phyloP scores from a whole-genome alignment of 2,797 vertebrate species.

The Basileuterus tristriatus region DNA sequence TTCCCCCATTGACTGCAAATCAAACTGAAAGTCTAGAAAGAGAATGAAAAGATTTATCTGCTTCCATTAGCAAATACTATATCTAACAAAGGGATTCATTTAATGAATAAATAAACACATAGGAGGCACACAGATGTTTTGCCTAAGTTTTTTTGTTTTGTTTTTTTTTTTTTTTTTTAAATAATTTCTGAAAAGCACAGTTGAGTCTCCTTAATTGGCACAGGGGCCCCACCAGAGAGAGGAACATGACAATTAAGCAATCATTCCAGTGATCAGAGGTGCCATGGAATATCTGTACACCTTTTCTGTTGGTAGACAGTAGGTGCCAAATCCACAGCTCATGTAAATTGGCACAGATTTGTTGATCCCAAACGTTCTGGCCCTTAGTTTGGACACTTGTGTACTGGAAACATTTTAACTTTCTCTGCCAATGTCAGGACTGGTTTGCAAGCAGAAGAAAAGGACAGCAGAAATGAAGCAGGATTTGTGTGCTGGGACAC shows the following conservation, averaged over 20 bases:
- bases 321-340: background rate
- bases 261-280: constrained; percentile 34
- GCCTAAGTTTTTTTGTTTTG: background rate
- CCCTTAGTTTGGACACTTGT: background rate
- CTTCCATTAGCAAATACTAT: constrained; percentile 14
- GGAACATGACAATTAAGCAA: constrained; percentile 53
- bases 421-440: background rate
- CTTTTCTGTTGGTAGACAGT: background rate
- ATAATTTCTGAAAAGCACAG: constrained; percentile 46
- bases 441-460: constrained; percentile 10
- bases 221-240: background rate
- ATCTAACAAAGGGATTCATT: constrained; percentile 50
- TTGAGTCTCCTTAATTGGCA: constrained; percentile 49
- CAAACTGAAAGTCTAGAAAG: background rate
- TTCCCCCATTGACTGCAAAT: constrained; percentile 35
- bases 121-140: constrained; percentile 60
- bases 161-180: background rate
- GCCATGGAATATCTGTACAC: background rate
- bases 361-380: background rate
- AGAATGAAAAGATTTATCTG: constrained; percentile 5
- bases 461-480: background rate
- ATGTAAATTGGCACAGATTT: background rate
- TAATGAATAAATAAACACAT: constrained; percentile 65
- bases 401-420: background rate
- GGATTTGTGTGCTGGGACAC: background rate